A percentile compares a stretch with the other conserved stretches of the same genome.
These are phyloP conservation scores for Hippoglossus stenolepis DNA, from an alignment of 2,113 vertebrate species.

Conservation along the genomic window DNA sequence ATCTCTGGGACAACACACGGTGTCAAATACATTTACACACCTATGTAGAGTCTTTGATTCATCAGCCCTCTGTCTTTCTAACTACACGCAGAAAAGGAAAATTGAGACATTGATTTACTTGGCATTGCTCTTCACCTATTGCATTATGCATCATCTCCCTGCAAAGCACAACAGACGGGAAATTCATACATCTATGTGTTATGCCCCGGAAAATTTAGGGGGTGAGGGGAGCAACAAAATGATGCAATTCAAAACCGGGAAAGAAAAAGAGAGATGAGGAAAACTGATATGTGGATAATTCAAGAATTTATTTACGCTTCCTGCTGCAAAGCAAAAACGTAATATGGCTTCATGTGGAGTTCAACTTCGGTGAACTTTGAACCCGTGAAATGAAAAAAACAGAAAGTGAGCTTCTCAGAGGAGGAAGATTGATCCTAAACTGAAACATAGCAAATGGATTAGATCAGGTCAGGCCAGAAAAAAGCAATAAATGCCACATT, in stretches of 20 bases:
- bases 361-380: background rate
- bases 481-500: too few relatives aligned
- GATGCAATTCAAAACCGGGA: too few relatives aligned
- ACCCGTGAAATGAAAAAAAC: background rate
- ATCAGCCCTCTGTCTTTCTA: background rate
- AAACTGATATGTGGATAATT: background rate
- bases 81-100: background rate
- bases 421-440: background rate
- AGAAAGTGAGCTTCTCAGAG: background rate
- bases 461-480: background rate
- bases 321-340: background rate
- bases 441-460: background rate
- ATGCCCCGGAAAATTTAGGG: background rate
- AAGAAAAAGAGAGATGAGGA: background rate
- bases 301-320: background rate
- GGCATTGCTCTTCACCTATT: background rate
- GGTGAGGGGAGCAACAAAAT: background rate
- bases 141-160: conserved; percentile 10
- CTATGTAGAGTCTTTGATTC: background rate
- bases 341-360: too few relatives aligned
- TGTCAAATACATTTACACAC: conserved; percentile 6
- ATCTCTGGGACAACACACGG: conserved; percentile 1
- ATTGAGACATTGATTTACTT: background rate
- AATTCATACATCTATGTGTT: background rate
- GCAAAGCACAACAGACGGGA: background rate